Conservation (phyloP, 2,888 invertebrate species). For the Volucella inanis region DNA sequence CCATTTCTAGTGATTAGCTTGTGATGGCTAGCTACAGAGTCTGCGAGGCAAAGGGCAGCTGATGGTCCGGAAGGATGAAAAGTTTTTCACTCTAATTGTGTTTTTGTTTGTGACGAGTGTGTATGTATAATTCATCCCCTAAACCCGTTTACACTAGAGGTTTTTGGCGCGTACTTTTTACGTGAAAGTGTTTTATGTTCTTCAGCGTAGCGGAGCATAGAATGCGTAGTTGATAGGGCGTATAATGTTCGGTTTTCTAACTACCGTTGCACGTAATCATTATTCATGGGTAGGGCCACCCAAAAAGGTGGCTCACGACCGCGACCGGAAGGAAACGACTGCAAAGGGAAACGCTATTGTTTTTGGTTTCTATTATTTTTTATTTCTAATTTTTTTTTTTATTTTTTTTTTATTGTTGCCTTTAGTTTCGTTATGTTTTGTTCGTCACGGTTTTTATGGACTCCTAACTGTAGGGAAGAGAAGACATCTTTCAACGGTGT, state of each 20-base stretch:
- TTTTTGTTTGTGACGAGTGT: constrained; percentile 15
- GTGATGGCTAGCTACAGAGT: neutral
- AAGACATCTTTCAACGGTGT: constrained; percentile 67
- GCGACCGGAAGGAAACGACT: constrained; percentile 15
- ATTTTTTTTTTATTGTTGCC: neutral
- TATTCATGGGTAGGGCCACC: constrained; percentile 35
- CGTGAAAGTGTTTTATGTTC: constrained; percentile 46
- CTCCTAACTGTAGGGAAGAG: constrained; percentile 17
- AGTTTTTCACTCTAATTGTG: constrained; percentile 38
- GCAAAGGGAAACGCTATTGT: constrained; percentile 57
- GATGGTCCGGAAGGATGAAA: neutral
- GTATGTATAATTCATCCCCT: neutral
- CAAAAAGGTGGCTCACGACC: neutral
- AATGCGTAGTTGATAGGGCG: constrained; percentile 54
- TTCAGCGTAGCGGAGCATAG: constrained; percentile 28
- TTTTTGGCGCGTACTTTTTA: constrained; percentile 23
- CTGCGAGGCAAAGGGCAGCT: neutral
- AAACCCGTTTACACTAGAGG: constrained; percentile 17
- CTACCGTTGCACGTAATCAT: constrained; percentile 57
- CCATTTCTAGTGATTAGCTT: constrained; percentile 27
- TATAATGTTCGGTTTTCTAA: constrained; percentile 54
- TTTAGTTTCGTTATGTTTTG: neutral
- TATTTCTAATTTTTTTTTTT: too few species aligned
- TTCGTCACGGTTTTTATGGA: constrained; percentile 44
- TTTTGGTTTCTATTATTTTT: neutral